A percentile compares a stretch with the other conserved stretches of the same genome.
phyloP scores from a whole-genome alignment of 1,140 invertebrate genomes.

The Drosophila chauvacae region DNA sequence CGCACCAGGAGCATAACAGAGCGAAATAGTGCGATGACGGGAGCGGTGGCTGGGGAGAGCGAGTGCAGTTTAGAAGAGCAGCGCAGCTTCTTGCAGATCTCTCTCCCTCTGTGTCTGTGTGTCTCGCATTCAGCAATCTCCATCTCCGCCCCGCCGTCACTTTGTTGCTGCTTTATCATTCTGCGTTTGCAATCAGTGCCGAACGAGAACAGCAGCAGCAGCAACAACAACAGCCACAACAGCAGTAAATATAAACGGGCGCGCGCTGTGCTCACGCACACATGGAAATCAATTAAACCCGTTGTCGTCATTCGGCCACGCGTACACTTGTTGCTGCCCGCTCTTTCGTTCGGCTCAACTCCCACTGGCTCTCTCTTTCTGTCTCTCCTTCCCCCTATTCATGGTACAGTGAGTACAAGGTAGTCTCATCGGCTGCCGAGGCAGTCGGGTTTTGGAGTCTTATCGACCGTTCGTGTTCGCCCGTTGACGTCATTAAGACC shows the following conservation, averaged over 20 bases:
- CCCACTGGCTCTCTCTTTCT: constrained; percentile 17
- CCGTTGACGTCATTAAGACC: constrained; percentile 3
- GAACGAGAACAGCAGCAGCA: constrained; percentile 13
- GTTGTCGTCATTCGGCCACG: constrained; percentile 76
- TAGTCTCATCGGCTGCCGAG: background rate
- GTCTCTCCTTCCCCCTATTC: background rate
- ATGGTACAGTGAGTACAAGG: background rate
- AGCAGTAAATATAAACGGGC: constrained; percentile 35
- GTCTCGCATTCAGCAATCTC: background rate
- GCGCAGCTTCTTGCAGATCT: constrained; percentile 21
- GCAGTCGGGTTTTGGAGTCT: background rate
- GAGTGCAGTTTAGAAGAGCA: background rate
- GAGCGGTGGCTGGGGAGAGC: constrained; percentile 6
- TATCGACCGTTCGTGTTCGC: background rate
- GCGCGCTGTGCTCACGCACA: constrained; percentile 63
- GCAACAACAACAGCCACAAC: constrained; percentile 19
- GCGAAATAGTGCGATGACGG: constrained; percentile 4
- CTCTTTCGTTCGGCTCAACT: constrained; percentile 4
- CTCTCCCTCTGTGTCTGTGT: background rate
- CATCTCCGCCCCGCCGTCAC: background rate
- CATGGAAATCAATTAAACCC: constrained; percentile 76
- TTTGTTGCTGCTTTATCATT: constrained; percentile 56
- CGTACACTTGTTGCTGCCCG: constrained; percentile 72
- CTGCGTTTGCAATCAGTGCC: constrained; percentile 68
- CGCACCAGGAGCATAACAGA: constrained; percentile 1